Percentiles rank a stretch among this genome's conserved stretches.
Evolutionary conservation across 1,140 invertebrate species (phyloP).

Genomic region (Druon quercuslanigerum): DNA sequence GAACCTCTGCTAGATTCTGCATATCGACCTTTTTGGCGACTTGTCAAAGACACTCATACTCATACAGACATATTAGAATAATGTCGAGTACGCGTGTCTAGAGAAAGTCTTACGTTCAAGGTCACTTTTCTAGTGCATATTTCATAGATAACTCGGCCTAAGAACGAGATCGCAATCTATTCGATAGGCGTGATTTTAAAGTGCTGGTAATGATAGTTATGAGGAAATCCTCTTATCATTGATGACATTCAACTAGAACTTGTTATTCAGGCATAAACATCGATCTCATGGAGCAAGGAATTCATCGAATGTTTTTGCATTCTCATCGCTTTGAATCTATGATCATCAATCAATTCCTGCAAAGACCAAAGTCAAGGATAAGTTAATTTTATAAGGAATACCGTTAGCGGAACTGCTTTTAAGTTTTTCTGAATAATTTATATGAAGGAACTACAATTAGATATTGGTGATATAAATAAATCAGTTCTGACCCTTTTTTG

Average conservation of each 20-base stretch:
- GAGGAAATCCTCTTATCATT: background rate
- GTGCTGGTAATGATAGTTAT: background rate
- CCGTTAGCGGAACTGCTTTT: no score
- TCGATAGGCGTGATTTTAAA: slow-evolving; percentile 6
- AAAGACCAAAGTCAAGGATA: no score
- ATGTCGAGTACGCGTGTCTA: slow-evolving; percentile 21
- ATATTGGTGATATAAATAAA: no score
- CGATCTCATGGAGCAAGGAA: no score
- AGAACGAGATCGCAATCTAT: background rate
- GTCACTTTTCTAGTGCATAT: slow-evolving; percentile 17
- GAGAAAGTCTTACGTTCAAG: slow-evolving; percentile 18
- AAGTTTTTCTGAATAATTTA: no score
- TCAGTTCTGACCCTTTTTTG: no score
- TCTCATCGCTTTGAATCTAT: no score
- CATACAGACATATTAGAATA: slow-evolving; percentile 19
- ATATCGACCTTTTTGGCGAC: slow-evolving; percentile 21
- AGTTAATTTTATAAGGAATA: no score
- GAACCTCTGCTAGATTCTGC: background rate
- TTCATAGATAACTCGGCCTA: slow-evolving; percentile 6
- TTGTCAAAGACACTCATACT: slow-evolving; percentile 7
- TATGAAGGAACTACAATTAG: no score
- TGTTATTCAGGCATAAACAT: background rate
- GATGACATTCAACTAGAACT: background rate
- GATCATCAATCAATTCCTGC: no score
- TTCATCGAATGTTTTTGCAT: no score